These are phyloP conservation scores for Poecilia wingei DNA, from an alignment of 2,797 vertebrate genomes.

Conservation along the genomic window DNA sequence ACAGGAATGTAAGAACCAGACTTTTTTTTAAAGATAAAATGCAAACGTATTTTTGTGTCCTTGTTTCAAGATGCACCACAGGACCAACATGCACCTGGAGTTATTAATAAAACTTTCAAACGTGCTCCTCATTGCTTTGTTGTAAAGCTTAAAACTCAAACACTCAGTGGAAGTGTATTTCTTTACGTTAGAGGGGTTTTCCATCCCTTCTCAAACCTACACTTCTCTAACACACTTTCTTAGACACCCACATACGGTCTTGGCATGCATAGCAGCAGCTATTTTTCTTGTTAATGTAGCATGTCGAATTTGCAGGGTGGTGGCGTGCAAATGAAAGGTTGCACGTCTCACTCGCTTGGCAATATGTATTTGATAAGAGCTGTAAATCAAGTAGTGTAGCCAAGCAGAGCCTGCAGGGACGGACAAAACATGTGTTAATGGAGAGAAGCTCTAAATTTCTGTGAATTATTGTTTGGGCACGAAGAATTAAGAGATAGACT, in stretches of 20 bases:
- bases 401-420: conserved; percentile 64
- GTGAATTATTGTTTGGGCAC: conserved; percentile 23
- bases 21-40: conserved; percentile 1
- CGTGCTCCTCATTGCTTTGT: conserved; percentile 9
- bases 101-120: conserved; percentile 20
- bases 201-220: conserved; percentile 8
- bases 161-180: conserved; percentile 38
- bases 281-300: conserved; percentile 87
- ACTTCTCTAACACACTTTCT: conserved; percentile 18
- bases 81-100: background rate
- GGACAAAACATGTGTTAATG: conserved; percentile 72
- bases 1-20: background rate
- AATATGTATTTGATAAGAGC: conserved; percentile 83
- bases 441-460: conserved; percentile 54
- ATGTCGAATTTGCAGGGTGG: conserved; percentile 83
- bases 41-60: background rate
- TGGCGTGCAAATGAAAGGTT: conserved; percentile 85
- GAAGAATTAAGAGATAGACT: conserved; percentile 5
- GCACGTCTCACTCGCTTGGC: conserved; percentile 86
- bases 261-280: conserved; percentile 74
- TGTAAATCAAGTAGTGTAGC: conserved; percentile 76
- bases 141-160: conserved; percentile 33
- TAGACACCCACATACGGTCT: conserved; percentile 39
- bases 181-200: conserved; percentile 20
- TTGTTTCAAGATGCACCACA: conserved; percentile 6